A percentile compares a stretch with the other conserved stretches of the same genome.
Conservation (phyloP, 2,797 vertebrate genomes). For the Tympanoctomys barrerae region DNA sequence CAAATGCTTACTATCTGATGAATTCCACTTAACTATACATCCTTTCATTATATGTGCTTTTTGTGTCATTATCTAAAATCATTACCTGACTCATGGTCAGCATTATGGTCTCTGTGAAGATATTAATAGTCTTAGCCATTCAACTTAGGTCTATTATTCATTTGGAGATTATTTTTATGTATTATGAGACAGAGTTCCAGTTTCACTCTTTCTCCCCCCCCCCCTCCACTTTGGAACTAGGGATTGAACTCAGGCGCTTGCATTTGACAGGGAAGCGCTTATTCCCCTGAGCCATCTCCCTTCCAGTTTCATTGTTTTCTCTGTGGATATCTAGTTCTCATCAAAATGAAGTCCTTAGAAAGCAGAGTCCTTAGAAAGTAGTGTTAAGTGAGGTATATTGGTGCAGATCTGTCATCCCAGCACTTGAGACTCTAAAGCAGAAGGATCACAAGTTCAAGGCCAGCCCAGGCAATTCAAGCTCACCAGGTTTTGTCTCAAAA, state of each 20-base stretch:
- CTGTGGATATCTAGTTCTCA: background rate
- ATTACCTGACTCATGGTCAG: background rate
- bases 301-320: background rate
- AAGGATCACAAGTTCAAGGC: background rate
- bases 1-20: background rate
- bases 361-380: background rate
- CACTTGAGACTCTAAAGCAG: background rate
- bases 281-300: too few species aligned
- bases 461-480: background rate
- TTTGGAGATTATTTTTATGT: background rate
- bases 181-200: background rate
- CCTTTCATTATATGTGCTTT: background rate
- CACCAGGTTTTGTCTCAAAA: background rate
- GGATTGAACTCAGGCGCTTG: too few species aligned
- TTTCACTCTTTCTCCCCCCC: background rate
- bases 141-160: constrained; percentile 4
- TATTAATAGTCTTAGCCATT: background rate
- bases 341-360: background rate
- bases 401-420: background rate
- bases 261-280: too few species aligned
- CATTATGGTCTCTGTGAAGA: background rate
- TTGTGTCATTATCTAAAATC: background rate
- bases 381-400: background rate
- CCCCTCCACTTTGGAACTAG: too few species aligned
- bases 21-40: background rate